Percentiles rank a stretch among this genome's conserved stretches.
Evolutionary conservation across 2,113 vertebrate species (phyloP).

Genomic region (Macquaria australasica): DNA sequence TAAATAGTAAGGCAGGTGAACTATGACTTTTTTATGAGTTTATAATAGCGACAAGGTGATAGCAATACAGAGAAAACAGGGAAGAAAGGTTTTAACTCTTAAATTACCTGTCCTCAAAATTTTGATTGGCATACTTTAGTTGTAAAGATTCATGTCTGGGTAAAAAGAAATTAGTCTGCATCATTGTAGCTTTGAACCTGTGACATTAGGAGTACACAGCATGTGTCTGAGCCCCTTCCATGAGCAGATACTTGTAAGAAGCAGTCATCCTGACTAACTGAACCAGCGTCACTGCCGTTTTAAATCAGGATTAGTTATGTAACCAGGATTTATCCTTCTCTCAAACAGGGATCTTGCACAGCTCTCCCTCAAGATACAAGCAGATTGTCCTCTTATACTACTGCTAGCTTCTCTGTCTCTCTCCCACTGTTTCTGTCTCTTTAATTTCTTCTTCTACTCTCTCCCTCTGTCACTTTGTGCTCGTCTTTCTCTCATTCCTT

Average conservation of each 20-base stretch:
- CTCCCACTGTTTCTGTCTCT: neutral
- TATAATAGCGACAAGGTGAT: neutral
- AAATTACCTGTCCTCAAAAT: neutral
- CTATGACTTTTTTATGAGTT: neutral
- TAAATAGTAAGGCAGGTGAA: neutral
- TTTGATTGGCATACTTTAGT: neutral
- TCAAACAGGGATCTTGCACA: slow-evolving; percentile 56
- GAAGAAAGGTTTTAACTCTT: neutral
- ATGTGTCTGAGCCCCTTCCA: neutral
- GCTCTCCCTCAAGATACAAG: slow-evolving; percentile 47
- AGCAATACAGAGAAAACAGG: neutral
- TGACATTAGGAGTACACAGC: slow-evolving; percentile 9
- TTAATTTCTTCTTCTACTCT: neutral
- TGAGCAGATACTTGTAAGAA: slow-evolving; percentile 31
- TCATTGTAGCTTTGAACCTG: neutral
- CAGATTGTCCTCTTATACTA: slow-evolving; percentile 34
- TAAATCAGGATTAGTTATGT: slow-evolving; percentile 77
- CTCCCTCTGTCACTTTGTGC: neutral
- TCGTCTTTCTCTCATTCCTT: neutral
- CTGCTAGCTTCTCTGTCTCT: neutral
- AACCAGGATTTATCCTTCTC: slow-evolving; percentile 66
- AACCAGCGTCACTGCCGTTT: slow-evolving; percentile 48
- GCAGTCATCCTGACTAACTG: slow-evolving; percentile 44
- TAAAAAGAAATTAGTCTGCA: neutral
- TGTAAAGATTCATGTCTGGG: neutral